These are phyloP conservation scores for Masnerella sp. DNA, from an alignment of 2,888 invertebrate genomes.

Conservation along the genomic window DNA sequence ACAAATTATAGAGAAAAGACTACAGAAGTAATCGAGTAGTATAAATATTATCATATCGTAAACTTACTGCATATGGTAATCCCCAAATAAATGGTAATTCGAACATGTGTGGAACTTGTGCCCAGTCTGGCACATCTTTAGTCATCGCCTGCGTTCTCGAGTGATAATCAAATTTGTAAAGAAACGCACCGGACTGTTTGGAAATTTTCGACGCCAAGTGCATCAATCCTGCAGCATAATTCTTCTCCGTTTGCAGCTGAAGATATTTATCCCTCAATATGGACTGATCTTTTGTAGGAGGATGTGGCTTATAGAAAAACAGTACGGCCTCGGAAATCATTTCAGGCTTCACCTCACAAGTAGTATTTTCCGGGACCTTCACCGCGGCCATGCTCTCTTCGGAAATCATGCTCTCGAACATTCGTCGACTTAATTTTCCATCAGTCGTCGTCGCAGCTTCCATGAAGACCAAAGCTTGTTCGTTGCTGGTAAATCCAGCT, in stretches of 20 bases:
- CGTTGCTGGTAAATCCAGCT: constrained; percentile 90
- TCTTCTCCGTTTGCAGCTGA: constrained; percentile 87
- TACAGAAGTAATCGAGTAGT: no score
- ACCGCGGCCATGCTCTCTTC: constrained; percentile 77
- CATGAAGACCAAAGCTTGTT: constrained; percentile 83
- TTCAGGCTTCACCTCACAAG: constrained; percentile 73
- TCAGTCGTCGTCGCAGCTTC: constrained; percentile 80
- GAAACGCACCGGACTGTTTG: constrained; percentile 81
- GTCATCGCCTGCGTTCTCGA: constrained; percentile 83
- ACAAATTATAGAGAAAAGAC: no score
- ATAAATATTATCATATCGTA: no score
- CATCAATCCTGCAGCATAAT: constrained; percentile 85
- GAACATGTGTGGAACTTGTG: constrained; percentile 88
- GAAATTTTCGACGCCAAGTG: constrained; percentile 84
- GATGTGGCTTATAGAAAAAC: constrained; percentile 86
- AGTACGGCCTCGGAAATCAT: constrained; percentile 83
- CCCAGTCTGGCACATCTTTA: constrained; percentile 86
- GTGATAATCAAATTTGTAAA: constrained; percentile 85
- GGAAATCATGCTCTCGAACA: constrained; percentile 82
- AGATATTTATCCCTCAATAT: constrained; percentile 83
- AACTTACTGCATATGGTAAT: constrained; percentile 83
- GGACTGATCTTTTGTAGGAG: constrained; percentile 81
- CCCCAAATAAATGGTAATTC: constrained; percentile 91
- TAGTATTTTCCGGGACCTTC: constrained; percentile 70
- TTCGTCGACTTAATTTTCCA: constrained; percentile 81